Percentiles rank a stretch among this genome's conserved stretches.
These are phyloP conservation scores for Misgurnus anguillicaudatus DNA, from an alignment of 2,113 vertebrate species.

Conservation along the genomic window DNA sequence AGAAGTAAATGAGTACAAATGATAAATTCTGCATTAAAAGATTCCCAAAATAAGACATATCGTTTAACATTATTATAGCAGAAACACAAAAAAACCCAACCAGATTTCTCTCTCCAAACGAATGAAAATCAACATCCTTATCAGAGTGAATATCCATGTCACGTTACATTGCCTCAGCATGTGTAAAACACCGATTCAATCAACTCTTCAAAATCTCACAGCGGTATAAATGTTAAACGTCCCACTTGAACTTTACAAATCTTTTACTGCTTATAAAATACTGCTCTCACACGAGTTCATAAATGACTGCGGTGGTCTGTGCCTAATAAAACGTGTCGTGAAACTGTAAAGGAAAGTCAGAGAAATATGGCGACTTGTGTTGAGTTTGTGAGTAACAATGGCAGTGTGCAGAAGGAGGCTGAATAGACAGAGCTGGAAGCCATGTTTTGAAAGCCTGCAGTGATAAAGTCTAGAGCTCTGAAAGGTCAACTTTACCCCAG, in stretches of 20 bases:
- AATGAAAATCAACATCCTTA: slow-evolving; percentile 45
- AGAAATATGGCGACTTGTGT: slow-evolving; percentile 28
- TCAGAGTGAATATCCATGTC: background rate
- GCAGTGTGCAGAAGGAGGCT: slow-evolving; percentile 46
- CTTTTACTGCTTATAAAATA: slow-evolving; percentile 72
- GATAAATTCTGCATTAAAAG: slow-evolving; percentile 59
- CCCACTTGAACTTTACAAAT: slow-evolving; percentile 67
- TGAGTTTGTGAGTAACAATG: slow-evolving; percentile 29
- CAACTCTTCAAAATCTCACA: slow-evolving; percentile 54
- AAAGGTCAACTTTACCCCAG: slow-evolving; percentile 20
- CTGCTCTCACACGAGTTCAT: slow-evolving; percentile 55
- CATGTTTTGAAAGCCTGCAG: slow-evolving; percentile 18
- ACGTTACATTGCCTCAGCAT: slow-evolving; percentile 53
- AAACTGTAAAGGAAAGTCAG: slow-evolving; percentile 30
- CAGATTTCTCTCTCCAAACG: slow-evolving; percentile 48
- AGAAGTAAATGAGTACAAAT: slow-evolving; percentile 54
- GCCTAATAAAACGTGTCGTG: slow-evolving; percentile 30
- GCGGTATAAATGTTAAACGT: slow-evolving; percentile 69
- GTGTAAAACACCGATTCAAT: slow-evolving; percentile 59
- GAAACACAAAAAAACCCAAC: slow-evolving; percentile 63
- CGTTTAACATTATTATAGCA: slow-evolving; percentile 62
- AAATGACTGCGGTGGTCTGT: slow-evolving; percentile 55
- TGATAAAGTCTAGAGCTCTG: background rate
- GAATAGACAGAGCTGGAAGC: slow-evolving; percentile 30
- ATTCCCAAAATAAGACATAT: slow-evolving; percentile 59